A percentile compares a stretch with the other conserved stretches of the same genome.
Conservation (phyloP, 1,140 invertebrate genomes). For the Eriosoma lanigerum region DNA sequence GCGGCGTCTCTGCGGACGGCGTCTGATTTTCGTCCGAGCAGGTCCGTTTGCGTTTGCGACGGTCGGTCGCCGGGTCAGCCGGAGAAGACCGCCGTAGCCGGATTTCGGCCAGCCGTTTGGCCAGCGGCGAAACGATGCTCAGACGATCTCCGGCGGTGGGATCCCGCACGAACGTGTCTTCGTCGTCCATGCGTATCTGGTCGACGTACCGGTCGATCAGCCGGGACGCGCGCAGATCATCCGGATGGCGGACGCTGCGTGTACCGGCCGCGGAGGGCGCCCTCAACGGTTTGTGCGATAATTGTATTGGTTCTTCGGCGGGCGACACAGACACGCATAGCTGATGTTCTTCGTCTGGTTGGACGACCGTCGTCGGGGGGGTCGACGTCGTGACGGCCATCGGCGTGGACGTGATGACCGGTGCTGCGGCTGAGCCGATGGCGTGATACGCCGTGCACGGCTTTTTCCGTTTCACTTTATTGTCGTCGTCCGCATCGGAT, state of each 20-base stretch:
- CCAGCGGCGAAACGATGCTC: constrained; percentile 54
- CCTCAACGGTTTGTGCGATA: constrained; percentile 55
- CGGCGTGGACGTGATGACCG: background rate
- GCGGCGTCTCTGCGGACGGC: constrained; percentile 57
- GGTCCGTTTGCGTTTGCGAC: background rate
- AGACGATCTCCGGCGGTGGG: background rate
- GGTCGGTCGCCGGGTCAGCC: background rate
- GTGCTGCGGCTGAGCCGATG: too few relatives aligned
- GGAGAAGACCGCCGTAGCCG: constrained; percentile 49
- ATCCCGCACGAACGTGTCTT: background rate
- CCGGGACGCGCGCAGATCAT: constrained; percentile 34
- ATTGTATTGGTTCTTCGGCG: constrained; percentile 53
- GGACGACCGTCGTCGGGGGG: background rate
- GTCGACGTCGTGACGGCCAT: background rate
- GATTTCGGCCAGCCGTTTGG: constrained; percentile 53
- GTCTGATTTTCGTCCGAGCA: constrained; percentile 57
- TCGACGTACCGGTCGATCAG: constrained; percentile 46
- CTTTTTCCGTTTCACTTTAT: constrained; percentile 32
- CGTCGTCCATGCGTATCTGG: constrained; percentile 52
- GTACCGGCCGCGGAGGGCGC: constrained; percentile 1
- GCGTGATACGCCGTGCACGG: constrained; percentile 23
- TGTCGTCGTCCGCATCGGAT: background rate
- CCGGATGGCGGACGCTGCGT: background rate
- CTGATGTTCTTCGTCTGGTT: constrained; percentile 22
- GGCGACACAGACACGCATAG: constrained; percentile 52